Conservation (phyloP, 2,113 vertebrate species). For the Origma solitaria region DNA sequence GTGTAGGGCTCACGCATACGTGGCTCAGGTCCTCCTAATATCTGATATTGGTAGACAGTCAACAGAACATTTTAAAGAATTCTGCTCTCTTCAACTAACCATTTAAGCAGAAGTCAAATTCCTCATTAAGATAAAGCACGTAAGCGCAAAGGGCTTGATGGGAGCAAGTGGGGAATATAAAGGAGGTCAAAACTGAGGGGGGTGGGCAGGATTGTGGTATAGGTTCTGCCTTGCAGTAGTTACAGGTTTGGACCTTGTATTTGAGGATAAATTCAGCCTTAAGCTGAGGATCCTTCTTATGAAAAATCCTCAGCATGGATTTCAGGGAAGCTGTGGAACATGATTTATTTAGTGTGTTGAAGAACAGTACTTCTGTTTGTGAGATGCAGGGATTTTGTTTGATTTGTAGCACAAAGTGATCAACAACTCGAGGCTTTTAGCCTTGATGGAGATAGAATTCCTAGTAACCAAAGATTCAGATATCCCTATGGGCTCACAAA, state of each 20-base stretch:
- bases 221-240: background rate
- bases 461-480: background rate
- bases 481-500: background rate
- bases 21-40: background rate
- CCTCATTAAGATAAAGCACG: background rate
- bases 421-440: background rate
- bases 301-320: background rate
- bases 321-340: background rate
- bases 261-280: background rate
- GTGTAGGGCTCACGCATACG: background rate
- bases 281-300: background rate
- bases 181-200: background rate
- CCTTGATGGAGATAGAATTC: background rate
- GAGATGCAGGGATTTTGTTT: background rate
- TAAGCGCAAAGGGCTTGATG: background rate
- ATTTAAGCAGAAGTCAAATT: background rate
- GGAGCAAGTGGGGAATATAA: background rate
- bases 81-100: background rate
- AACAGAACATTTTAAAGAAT: background rate
- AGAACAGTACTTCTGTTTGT: background rate
- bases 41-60: background rate
- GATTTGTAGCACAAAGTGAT: background rate
- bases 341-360: background rate
- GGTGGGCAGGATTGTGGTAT: background rate
- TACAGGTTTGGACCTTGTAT: background rate